Base-by-base conservation (phyloP, 2,797 vertebrate species). In the Parauchenoglanis ngamensis region DNA sequence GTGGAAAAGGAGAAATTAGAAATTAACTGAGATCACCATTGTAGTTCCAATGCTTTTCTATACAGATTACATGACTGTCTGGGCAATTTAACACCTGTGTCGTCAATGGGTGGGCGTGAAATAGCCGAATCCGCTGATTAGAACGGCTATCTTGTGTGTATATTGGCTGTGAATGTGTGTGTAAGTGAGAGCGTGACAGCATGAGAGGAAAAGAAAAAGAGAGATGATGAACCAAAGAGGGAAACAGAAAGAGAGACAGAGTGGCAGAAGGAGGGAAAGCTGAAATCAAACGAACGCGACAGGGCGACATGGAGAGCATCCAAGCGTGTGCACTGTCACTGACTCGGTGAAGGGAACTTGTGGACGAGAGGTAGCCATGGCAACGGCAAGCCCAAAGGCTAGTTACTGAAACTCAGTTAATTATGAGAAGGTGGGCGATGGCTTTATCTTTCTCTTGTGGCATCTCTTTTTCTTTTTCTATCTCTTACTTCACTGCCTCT, bases 371-470 rank as follows among this genome's bases (percentile, higher is more conserved):
- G 91, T 91, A 87, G 80, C 90, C 89, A 92, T 91, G 90, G 90
- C 86, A 91, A 92, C 89, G 89, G 78, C 65, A 85, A 87, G 83
- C 90, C 91, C 88, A 88, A 89, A 89, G 91, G 90, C 89, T 91
- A 89, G 89, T 90, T 90, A 90, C 89, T 65, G 85, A 92, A 90
- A 91, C 88, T 82, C 80, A 78, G 91, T 91, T 92, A 91, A 92
- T 92, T 91, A 91, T 85, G 87, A 87, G 84, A 85, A 88, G 82
- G 85, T 85, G 78, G 87, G 85, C 40, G 86, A 91, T 84, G 88
- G 89, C 85, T 90, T 90, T 91, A 88, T 92, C 85, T 84, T 56
- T 76, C 78, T 89, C 84, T 61, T 79, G 83, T 88, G 87, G 83
- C 83, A 73, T 85, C 73, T 17, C 31, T 88, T 52, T 49, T 87